Conservation (phyloP, 2,797 vertebrate genomes). For the Melanotaenia nigrans region DNA sequence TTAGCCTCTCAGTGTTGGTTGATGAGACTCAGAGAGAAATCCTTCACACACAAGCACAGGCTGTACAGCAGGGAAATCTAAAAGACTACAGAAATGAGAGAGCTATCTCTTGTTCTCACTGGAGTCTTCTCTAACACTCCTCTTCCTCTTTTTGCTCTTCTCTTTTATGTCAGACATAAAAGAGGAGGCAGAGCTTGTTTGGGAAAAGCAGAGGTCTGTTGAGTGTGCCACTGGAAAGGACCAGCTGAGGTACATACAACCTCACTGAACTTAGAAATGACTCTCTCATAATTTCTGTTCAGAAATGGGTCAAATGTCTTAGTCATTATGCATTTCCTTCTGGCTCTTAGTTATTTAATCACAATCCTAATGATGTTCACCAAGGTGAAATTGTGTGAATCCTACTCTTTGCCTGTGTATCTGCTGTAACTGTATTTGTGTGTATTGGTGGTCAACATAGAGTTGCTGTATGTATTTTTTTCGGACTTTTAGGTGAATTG, state of each 20-base stretch:
- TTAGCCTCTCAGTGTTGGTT: constrained; percentile 41
- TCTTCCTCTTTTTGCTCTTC: constrained; percentile 36
- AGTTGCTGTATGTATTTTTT: constrained; percentile 11
- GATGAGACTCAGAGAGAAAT: constrained; percentile 44
- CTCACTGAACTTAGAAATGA: constrained; percentile 34
- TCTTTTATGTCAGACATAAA: constrained; percentile 68
- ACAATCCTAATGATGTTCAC: constrained; percentile 49
- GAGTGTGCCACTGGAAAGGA: constrained; percentile 36
- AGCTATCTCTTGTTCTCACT: constrained; percentile 41
- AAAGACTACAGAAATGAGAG: constrained; percentile 48
- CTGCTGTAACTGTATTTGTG: neutral
- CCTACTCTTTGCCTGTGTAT: constrained; percentile 5
- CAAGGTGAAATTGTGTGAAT: constrained; percentile 6
- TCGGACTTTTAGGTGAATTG: constrained; percentile 22
- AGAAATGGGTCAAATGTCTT: constrained; percentile 52
- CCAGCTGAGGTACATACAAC: constrained; percentile 23
- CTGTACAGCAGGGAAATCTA: constrained; percentile 55
- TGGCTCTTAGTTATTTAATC: constrained; percentile 55
- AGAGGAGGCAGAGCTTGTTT: constrained; percentile 51
- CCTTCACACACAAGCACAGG: constrained; percentile 27
- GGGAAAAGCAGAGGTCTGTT: constrained; percentile 32
- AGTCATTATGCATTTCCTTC: constrained; percentile 56
- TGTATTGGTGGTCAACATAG: neutral
- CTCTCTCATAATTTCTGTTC: constrained; percentile 40
- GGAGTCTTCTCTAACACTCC: constrained; percentile 37